Evolutionary conservation across 2,888 invertebrate species (phyloP), one percentile per base, ranked within the genome.

Genomic region (Drosophila paramelanica): DNA sequence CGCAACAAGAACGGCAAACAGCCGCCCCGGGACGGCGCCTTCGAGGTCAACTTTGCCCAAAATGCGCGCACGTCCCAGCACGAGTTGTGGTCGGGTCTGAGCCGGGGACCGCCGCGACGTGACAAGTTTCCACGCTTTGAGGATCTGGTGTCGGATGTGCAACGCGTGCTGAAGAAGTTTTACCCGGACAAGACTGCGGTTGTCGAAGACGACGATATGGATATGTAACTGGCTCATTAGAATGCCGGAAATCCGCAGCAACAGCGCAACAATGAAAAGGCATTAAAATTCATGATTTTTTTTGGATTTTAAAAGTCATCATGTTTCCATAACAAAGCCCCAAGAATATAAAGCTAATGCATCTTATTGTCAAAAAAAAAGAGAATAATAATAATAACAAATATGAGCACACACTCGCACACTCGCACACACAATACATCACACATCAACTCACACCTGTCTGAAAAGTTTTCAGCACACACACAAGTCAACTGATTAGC

Each of bases 101-200:
- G 77, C 0, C 77, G 68, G 17, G 92, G 92, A 3, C 92, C 92
- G 2, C 92, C 92, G 2, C 76, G 92, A 2, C 82, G 89, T 4
- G 91, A 92, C 55, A 92, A 92, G 73, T 91, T 92, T 68, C 91
- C 91, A 0, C 17, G 31, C 3, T 92, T 70, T 49, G 86, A 86
- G 7, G 7, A 49, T 0, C 58, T 92, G 0, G 52, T 91, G 11
- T 88, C 90, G 5, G 88, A 90, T 38, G 81, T 92, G 11, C 73
- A 79, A 7, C 77, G 65, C 17, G 43, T 91, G 0, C 65, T 91
- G 10, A 91, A 84, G 70, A 91, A 91, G 61, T 90, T 91, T 74
- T 91, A 91, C 60, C 75, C 91, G 10, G 91, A 91, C 43, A 79
- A 73, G 45, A 41, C 51, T 1, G 58, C 70, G 17, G 68, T 64